Evolutionary conservation across 2,888 invertebrate genomes (phyloP).

Genomic region (Tromatobia lineatoria): DNA sequence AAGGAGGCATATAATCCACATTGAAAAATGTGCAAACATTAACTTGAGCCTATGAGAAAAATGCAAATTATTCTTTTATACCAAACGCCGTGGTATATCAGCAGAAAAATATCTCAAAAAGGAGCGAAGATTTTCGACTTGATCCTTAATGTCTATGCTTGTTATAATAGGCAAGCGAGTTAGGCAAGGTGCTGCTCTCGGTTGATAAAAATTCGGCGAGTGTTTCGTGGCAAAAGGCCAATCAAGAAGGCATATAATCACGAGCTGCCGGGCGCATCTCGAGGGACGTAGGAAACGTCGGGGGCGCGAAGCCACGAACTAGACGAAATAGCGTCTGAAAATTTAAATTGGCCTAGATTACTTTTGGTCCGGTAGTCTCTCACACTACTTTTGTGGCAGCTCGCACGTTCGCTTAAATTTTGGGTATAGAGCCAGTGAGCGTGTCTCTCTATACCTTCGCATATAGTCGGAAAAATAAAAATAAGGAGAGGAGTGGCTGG

Average conservation of each 20-base stretch:
- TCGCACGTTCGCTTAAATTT: slow-evolving; percentile 37
- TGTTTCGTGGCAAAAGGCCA: slow-evolving; percentile 75
- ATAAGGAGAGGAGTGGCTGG: neutral
- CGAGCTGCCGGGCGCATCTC: slow-evolving; percentile 45
- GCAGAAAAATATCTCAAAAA: slow-evolving; percentile 40
- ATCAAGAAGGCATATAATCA: slow-evolving; percentile 81
- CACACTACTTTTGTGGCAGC: slow-evolving; percentile 4
- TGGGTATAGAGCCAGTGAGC: slow-evolving; percentile 14
- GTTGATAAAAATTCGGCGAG: slow-evolving; percentile 77
- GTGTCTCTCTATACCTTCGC: slow-evolving; percentile 24
- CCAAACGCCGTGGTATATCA: neutral
- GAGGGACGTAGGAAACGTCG: slow-evolving; percentile 28
- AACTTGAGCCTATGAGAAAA: neutral
- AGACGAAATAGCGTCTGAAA: slow-evolving; percentile 75
- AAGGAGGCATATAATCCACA: neutral
- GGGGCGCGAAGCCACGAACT: slow-evolving; percentile 70
- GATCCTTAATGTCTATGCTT: slow-evolving; percentile 2
- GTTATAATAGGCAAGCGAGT: slow-evolving; percentile 45
- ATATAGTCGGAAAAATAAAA: slow-evolving; percentile 15
- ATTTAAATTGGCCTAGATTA: slow-evolving; percentile 82
- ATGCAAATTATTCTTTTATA: neutral
- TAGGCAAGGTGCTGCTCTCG: slow-evolving; percentile 32
- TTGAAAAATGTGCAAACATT: neutral
- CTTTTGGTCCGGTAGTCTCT: slow-evolving; percentile 66
- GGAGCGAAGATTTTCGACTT: slow-evolving; percentile 53